A percentile compares a stretch with the other conserved stretches of the same genome.
Conservation (phyloP, 2,113 vertebrate species). For the Clupea harengus region DNA sequence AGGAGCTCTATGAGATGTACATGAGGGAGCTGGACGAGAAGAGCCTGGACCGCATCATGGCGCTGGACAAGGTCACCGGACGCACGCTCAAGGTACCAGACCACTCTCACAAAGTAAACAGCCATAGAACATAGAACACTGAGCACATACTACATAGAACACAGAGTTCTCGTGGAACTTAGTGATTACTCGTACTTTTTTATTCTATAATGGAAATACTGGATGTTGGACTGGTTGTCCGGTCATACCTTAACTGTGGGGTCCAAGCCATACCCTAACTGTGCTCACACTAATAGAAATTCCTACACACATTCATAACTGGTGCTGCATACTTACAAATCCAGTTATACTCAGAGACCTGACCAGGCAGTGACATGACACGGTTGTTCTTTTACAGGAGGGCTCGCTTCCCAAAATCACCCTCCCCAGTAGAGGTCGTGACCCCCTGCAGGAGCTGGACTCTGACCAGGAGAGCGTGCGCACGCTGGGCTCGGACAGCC, state of each 20-base stretch:
- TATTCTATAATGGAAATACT: no score
- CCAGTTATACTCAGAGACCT: not conserved
- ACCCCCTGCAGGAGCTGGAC: constrained; percentile 70
- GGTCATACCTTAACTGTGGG: not conserved
- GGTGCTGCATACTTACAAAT: no score
- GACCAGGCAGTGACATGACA: not conserved
- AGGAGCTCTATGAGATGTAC: constrained; percentile 82
- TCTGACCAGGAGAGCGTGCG: constrained; percentile 77
- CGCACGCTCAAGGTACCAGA: constrained; percentile 73
- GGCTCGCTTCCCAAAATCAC: constrained; percentile 73
- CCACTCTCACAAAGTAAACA: not conserved
- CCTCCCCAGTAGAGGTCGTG: constrained; percentile 57
- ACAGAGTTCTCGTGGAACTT: no score
- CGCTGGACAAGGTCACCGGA: constrained; percentile 74
- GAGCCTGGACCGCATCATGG: constrained; percentile 73
- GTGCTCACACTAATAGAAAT: not conserved
- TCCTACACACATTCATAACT: no score
- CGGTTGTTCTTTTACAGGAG: constrained; percentile 60
- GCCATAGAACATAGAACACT: no score
- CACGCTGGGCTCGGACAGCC: constrained; percentile 64
- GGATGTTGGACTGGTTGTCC: no score
- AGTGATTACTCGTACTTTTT: not conserved
- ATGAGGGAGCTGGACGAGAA: constrained; percentile 77
- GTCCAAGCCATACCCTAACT: no score
- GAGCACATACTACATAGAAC: no score